phyloP scores from a whole-genome alignment of 2,888 invertebrate species.

The Actias luna region DNA sequence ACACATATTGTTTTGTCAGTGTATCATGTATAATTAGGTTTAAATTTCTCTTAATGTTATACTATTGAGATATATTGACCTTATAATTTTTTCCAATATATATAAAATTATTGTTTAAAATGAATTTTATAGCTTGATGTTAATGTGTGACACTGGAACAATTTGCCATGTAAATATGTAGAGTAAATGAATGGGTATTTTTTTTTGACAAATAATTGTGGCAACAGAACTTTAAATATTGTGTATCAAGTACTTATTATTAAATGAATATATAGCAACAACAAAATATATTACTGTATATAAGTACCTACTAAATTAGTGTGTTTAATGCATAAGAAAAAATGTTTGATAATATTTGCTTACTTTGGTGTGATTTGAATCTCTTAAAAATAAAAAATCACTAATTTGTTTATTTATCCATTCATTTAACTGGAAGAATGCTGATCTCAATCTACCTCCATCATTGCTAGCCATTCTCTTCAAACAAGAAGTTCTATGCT shows the following conservation, averaged over 20 bases:
- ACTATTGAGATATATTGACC: no score
- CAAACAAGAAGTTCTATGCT: slow-evolving; percentile 67
- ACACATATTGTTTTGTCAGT: no score
- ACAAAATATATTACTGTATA: no score
- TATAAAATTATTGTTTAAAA: background rate
- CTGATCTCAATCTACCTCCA: slow-evolving; percentile 43
- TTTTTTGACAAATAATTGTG: background rate
- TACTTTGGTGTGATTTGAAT: slow-evolving; percentile 72
- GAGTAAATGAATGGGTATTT: background rate
- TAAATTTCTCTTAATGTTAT: no score
- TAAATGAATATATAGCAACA: no score
- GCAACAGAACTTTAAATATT: background rate
- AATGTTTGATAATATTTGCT: slow-evolving; percentile 21
- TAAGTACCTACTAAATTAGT: no score
- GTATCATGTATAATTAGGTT: no score
- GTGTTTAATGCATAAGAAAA: background rate
- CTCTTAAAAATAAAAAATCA: slow-evolving; percentile 58
- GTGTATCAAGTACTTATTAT: background rate
- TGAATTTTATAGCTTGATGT: background rate
- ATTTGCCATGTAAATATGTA: background rate
- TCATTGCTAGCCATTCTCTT: slow-evolving; percentile 55
- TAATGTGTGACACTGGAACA: background rate
- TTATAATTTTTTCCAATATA: no score
- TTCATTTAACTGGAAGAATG: slow-evolving; percentile 34
- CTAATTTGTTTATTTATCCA: slow-evolving; percentile 51